Evolutionary conservation across 2,797 vertebrate species (phyloP).

Genomic region (Acipenser ruthenus): DNA sequence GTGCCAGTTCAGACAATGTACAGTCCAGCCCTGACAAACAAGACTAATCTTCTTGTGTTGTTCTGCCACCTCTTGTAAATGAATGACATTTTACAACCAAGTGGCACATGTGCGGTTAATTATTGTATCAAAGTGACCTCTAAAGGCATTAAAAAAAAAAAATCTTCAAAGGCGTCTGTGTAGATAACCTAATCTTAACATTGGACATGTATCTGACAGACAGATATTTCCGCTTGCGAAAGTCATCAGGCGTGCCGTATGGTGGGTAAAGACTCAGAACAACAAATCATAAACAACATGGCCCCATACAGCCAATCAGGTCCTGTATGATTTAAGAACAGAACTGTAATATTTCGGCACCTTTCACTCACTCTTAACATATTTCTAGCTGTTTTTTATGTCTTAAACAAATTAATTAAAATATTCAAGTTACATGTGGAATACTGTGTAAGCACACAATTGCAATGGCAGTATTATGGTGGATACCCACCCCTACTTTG

Average conservation of each 20-base stretch:
- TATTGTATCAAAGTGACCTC: constrained; percentile 30
- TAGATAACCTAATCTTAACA: constrained; percentile 41
- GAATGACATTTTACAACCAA: constrained; percentile 35
- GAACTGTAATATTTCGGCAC: too few species aligned
- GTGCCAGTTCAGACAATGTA: neutral
- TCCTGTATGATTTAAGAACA: too few species aligned
- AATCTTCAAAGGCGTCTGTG: constrained; percentile 31
- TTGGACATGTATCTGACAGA: constrained; percentile 20
- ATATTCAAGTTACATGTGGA: too few species aligned
- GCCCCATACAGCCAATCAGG: too few species aligned
- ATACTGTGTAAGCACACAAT: too few species aligned
- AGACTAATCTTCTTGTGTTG: neutral
- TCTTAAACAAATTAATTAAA: too few species aligned
- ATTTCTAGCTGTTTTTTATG: too few species aligned
- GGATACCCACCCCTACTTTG: too few species aligned
- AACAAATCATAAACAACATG: too few species aligned
- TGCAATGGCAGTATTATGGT: too few species aligned
- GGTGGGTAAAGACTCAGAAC: neutral
- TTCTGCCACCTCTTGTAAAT: constrained; percentile 31
- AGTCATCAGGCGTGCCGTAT: constrained; percentile 13
- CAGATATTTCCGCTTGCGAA: constrained; percentile 18
- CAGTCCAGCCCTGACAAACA: constrained; percentile 1
- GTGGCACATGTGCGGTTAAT: constrained; percentile 33
- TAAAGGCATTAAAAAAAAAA: constrained; percentile 28
- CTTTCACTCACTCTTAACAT: too few species aligned